Conservation (phyloP, 2,888 invertebrate species). For the Diplazon laetatorius region DNA sequence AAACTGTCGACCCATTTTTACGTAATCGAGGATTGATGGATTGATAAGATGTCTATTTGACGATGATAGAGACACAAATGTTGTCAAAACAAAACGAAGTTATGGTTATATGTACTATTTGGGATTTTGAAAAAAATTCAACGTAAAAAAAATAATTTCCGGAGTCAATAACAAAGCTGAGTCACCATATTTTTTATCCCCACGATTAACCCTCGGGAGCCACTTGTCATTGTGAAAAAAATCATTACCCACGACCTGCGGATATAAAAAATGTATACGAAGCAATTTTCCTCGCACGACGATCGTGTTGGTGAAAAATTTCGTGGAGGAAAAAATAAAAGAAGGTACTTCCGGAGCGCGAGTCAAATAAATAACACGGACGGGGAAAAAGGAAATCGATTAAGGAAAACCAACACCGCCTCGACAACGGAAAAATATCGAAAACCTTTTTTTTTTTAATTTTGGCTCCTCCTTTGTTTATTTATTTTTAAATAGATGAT, state of each 20-base stretch:
- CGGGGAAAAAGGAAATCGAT: background rate
- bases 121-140: too few relatives aligned
- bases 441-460: background rate
- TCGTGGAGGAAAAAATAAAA: constrained; percentile 33
- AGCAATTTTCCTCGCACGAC: constrained; percentile 38
- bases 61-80: too few relatives aligned
- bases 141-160: too few relatives aligned
- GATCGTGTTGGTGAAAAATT: background rate
- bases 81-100: too few relatives aligned
- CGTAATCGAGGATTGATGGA: too few relatives aligned
- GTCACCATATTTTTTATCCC: background rate
- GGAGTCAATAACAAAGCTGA: background rate
- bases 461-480: too few relatives aligned
- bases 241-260: too few relatives aligned
- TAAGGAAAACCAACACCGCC: too few relatives aligned
- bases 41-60: too few relatives aligned
- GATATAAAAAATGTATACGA: constrained; percentile 1
- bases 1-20: too few relatives aligned
- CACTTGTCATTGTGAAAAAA: background rate
- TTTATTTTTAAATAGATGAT: background rate
- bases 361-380: constrained; percentile 18
- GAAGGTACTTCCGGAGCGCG: constrained; percentile 16
- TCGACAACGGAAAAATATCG: too few relatives aligned
- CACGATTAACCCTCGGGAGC: background rate
- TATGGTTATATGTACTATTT: too few relatives aligned